Base-by-base conservation (phyloP, 1,140 invertebrate species). In the Diachasmimorpha longicaudata region DNA sequence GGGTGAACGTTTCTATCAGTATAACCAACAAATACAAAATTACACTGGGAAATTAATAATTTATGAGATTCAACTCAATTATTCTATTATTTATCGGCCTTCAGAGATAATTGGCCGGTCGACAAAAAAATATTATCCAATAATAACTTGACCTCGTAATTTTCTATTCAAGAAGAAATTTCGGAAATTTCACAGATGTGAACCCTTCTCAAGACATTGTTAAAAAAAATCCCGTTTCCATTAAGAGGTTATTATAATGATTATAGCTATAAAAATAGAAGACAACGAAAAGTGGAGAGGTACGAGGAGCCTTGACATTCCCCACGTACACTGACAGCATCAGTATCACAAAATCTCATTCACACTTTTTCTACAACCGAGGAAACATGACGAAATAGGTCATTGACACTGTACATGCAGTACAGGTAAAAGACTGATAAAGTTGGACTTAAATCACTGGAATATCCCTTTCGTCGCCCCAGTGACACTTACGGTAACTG, bases 401-500 rank as follows among this genome's bases (percentile, higher is more conserved):
- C 76, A 70, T 73, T 77, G 76, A 77, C 76, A 77, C 44, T 55
- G n/a, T 0, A 23, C 39, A 6, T 25, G 14, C 39, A 66, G 4
- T 14, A 70, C n/a, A 48, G n/a, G 19, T 39, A 16, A 13, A 36
- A 71, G 23, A 55, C 19, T 5, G 46, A 44, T 37, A 52, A 31
- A 31, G 31, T 3, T 31, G 6, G 31, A 31, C 6, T 19, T 16
- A 19, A 52, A 8, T 8, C 0, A 37, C 23, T 52, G 23, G 46
- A 6, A 73, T 73, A 36, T 73, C 55, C 25, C 71, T 73, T 63
- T 66, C 71, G 52, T 73, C 71, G 55, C 25, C 25, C 8, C 6
- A 4, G 39, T 42, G 39, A 42, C 10, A 16, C 21, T 25, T 11
- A 58, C n/a, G 52, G 52, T 14, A 21, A 58, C 52, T 16, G 52